Evolutionary conservation across 2,113 vertebrate genomes (phyloP).

Genomic region (Piaya cayana): DNA sequence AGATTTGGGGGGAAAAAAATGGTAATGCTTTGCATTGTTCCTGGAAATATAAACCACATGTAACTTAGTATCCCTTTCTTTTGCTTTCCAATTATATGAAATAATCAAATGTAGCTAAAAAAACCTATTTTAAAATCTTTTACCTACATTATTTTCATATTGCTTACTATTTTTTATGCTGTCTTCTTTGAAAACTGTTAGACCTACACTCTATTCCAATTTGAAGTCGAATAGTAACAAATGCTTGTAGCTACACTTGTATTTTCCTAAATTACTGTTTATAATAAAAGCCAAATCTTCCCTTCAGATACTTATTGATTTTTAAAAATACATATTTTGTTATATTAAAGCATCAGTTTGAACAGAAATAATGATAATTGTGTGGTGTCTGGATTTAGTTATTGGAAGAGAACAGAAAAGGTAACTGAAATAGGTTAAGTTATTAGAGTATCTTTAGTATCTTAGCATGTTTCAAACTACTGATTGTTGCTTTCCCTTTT

Average conservation of each 20-base stretch:
- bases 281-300: background rate
- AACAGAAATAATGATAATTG: background rate
- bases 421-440: background rate
- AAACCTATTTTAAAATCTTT: background rate
- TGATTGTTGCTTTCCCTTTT: slow-evolving; percentile 69
- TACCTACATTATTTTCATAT: background rate
- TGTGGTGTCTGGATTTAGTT: slow-evolving; percentile 16
- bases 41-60: background rate
- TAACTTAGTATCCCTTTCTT: background rate
- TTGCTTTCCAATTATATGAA: background rate
- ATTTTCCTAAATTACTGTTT: background rate
- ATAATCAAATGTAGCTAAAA: background rate
- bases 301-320: background rate
- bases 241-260: background rate
- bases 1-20: background rate
- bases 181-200: background rate
- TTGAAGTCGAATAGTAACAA: background rate
- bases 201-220: background rate
- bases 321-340: background rate
- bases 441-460: slow-evolving; percentile 46
- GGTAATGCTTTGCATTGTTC: background rate
- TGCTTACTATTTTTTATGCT: background rate
- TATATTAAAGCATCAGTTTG: background rate
- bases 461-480: slow-evolving; percentile 53
- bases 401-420: slow-evolving; percentile 35